phyloP scores from a whole-genome alignment of 2,888 invertebrate species.

The Gnatocerus cornutus region DNA sequence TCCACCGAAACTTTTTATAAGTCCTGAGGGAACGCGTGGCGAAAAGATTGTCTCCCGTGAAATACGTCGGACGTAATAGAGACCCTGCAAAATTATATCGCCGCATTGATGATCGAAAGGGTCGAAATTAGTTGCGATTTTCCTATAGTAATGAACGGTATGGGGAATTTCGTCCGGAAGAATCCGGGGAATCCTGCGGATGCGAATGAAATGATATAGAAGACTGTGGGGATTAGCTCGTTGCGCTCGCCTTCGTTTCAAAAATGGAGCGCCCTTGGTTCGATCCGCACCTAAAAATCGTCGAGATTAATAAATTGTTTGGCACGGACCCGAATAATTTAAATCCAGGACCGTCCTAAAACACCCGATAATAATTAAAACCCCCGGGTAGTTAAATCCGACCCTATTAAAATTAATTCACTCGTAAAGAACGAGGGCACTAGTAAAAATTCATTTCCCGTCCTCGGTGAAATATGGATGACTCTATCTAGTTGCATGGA shows the following conservation, averaged over 20 bases:
- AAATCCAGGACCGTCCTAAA: slow-evolving; percentile 23
- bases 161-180: too few species aligned
- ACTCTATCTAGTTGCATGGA: neutral
- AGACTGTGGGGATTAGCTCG: too few species aligned
- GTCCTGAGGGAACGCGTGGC: slow-evolving; percentile 1
- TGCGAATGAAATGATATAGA: too few species aligned
- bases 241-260: too few species aligned
- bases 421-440: slow-evolving; percentile 1
- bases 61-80: slow-evolving; percentile 8
- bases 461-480: slow-evolving; percentile 6
- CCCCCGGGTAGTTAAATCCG: neutral
- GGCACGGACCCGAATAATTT: slow-evolving; percentile 17
- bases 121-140: too few species aligned
- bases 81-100: neutral
- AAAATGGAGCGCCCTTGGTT: too few species aligned
- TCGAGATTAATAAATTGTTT: too few species aligned
- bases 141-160: too few species aligned
- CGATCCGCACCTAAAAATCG: too few species aligned
- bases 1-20: slow-evolving; percentile 10
- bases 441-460: slow-evolving; percentile 11
- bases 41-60: slow-evolving; percentile 14
- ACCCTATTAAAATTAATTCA: slow-evolving; percentile 27
- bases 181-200: too few species aligned
- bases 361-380: slow-evolving; percentile 34
- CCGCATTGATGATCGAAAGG: too few species aligned